These are phyloP conservation scores for Orchestes rusci DNA, from an alignment of 2,888 invertebrate species.

Conservation along the genomic window DNA sequence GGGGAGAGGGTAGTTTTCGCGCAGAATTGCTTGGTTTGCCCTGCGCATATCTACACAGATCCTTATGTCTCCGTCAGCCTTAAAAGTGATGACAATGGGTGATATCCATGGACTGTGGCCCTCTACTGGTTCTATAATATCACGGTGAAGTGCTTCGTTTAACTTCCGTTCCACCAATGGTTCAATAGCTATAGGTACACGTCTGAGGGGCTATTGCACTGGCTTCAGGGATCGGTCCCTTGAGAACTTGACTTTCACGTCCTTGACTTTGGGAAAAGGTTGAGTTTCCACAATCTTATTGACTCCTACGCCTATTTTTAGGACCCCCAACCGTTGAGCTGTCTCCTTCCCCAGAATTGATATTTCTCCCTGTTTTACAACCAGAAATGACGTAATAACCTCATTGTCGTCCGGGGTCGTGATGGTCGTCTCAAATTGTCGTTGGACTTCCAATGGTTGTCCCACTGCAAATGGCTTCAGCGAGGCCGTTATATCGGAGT, in stretches of 20 bases:
- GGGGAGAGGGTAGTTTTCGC: conserved; percentile 29
- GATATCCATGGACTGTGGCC: conserved; percentile 36
- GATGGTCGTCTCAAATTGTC: not conserved
- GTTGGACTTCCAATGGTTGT: not conserved
- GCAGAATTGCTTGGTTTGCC: conserved; percentile 33
- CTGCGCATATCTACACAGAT: conserved; percentile 38
- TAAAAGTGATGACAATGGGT: conserved; percentile 34
- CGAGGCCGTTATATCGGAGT: not conserved
- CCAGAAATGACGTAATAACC: too few species aligned
- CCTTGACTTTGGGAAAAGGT: conserved; percentile 26
- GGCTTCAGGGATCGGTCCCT: conserved; percentile 23
- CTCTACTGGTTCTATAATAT: conserved; percentile 35
- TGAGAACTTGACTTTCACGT: conserved; percentile 19
- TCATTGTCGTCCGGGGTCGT: too few species aligned
- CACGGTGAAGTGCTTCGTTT: conserved; percentile 24
- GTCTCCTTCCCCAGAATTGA: conserved; percentile 23
- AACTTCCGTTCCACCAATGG: conserved; percentile 23
- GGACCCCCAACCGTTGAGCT: conserved; percentile 24
- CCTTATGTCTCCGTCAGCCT: conserved; percentile 28
- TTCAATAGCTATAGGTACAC: conserved; percentile 23
- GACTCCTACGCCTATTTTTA: conserved; percentile 24
- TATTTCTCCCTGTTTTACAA: conserved; percentile 5
- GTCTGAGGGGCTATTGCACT: conserved; percentile 21
- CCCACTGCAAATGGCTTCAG: conserved; percentile 1
- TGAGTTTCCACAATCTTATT: conserved; percentile 8